Base-by-base conservation (phyloP, 2,888 invertebrate species). In the Neoitamus cyanurus region DNA sequence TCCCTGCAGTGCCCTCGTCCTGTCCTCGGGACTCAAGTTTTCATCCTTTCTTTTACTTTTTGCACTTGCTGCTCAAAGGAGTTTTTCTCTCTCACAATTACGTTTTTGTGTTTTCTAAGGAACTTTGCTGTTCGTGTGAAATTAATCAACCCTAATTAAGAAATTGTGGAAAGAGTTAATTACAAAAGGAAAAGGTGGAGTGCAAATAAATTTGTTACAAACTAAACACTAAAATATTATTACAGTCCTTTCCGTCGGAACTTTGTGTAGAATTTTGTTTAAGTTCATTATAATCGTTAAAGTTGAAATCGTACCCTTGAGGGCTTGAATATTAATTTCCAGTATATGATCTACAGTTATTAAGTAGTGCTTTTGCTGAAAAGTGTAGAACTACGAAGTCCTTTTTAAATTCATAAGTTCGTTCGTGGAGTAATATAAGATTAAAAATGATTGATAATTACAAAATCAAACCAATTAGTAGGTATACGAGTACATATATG, bases 121-220 rank as follows among this genome's bases (percentile, higher is more conserved):
- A 69, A 82, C 30, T 82, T 69, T 68, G 82, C 69, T 82, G 69
- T 69, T 48, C 34, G 82, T 82, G 82, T 82, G 82, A 82, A 82
- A 82, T 82, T 82, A 82, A 82, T 82, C 69, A 25, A 69, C 82
- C 82, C 69, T 82, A 82, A 82, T 82, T 82, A 82, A 69, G 69
- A 69, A 82, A 36, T 69, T 82, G 82, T 82, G 69, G 82, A 82
- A 69, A 69, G 69, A 82, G 82, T 82, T 69, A 69, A 82, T 82
- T 69, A 69, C 69, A 69, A 82, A 68, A 37, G 13, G 30, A 69
- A 69, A 48, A 25, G 42, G n/a, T 31, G 70, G 34, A 31, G 30
- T 70, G 30, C 30, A 58, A 58, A 58, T 58, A 58, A 58, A 70
- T 70, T 34, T 70, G 70, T 70, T 31, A 30, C 30, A 31, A 70